Conservation (phyloP, 2,113 vertebrate genomes). For the Hyperopisus bebe region DNA sequence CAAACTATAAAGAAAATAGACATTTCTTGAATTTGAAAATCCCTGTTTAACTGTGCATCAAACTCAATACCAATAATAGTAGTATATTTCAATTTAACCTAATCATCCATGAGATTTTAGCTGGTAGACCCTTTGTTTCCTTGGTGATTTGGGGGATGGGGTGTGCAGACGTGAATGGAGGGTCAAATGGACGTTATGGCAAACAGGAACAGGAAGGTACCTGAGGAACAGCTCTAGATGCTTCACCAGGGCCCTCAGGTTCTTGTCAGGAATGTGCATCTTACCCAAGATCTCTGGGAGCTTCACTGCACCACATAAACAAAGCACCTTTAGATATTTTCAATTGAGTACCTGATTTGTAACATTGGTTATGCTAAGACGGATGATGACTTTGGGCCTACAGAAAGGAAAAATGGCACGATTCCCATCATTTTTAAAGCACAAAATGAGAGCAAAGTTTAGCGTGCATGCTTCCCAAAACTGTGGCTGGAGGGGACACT, state of each 20-base stretch:
- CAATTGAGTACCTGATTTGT: not conserved
- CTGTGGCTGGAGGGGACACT: not conserved
- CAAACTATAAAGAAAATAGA: not conserved
- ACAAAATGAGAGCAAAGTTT: not conserved
- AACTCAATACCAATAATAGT: not conserved
- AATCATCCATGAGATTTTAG: not conserved
- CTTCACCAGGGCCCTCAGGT: constrained; percentile 88
- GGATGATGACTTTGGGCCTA: not conserved
- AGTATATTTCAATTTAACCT: not conserved
- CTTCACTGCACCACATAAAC: constrained; percentile 67
- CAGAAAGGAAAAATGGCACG: not conserved
- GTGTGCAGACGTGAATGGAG: not conserved
- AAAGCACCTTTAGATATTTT: not conserved
- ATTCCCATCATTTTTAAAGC: not conserved
- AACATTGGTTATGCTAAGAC: not conserved
- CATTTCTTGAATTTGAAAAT: not conserved
- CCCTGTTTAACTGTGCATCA: not conserved
- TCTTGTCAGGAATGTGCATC: constrained; percentile 94
- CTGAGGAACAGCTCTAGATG: constrained; percentile 91
- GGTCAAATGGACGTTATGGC: not conserved
- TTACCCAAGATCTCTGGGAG: constrained; percentile 92
- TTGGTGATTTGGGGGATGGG: not conserved
- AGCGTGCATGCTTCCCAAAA: not conserved
- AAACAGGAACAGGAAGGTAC: constrained; percentile 43
- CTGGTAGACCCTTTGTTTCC: not conserved